A percentile compares a stretch with the other conserved stretches of the same genome.
phyloP scores from a whole-genome alignment of 2,888 invertebrate genomes.

The Dicranocentrus wangi region DNA sequence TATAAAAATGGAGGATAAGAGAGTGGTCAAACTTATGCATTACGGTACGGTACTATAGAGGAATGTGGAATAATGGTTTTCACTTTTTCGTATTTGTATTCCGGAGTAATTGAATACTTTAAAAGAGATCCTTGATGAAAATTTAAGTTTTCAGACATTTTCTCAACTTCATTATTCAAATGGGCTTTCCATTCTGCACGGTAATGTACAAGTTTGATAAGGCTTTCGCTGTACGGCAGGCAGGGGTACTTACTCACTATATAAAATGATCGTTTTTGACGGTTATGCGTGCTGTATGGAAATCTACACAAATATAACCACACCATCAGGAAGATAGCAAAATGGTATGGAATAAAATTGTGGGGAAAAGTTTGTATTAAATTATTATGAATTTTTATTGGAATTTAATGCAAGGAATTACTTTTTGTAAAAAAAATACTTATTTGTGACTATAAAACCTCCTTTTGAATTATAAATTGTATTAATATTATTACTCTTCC shows the following conservation, averaged over 20 bases:
- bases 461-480: constrained; percentile 41
- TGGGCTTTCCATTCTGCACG: constrained; percentile 20
- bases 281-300: neutral
- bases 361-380: no score
- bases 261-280: constrained; percentile 16
- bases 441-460: constrained; percentile 7
- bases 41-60: no score
- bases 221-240: neutral
- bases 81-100: constrained; percentile 19
- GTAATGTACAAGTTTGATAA: constrained; percentile 49
- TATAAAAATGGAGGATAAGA: neutral
- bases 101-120: constrained; percentile 43
- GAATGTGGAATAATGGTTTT: neutral
- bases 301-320: constrained; percentile 21
- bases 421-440: neutral
- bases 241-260: neutral
- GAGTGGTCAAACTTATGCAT: constrained; percentile 1
- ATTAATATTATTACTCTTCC: constrained; percentile 17
- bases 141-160: constrained; percentile 42
- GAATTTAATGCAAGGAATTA: constrained; percentile 20
- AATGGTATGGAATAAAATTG: neutral
- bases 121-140: constrained; percentile 33
- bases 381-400: constrained; percentile 45
- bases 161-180: constrained; percentile 61
- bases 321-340: neutral